Evolutionary conservation across 2,888 invertebrate species (phyloP), one percentile per base, ranked within the genome.

Genomic region (Scelioninae gen. 1): DNA sequence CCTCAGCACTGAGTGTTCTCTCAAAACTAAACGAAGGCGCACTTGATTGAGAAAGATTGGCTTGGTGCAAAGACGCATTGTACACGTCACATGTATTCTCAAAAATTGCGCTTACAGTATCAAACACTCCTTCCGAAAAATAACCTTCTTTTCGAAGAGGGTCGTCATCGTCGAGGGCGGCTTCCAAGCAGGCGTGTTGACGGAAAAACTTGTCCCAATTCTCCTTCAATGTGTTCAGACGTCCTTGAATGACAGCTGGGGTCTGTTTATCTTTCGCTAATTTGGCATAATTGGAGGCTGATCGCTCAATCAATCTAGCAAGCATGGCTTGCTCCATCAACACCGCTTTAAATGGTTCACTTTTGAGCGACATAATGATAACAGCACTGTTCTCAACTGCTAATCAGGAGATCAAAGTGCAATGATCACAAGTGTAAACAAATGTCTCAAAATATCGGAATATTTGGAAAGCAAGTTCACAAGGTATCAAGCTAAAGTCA

Each of bases 51-150:
- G n/a, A n/a, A n/a, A n/a, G n/a, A n/a, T n/a, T n/a, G n/a, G 15
- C 47, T 15, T 7, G 13, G 15, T 47, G 15, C 40, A 58, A 58
- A 58, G 38, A 38, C 11, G 34, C 58, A 58, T 58, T 58, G 38
- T 58, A 58, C 15, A 38, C 9, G 32, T 58, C 58, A 11, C 38
- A 58, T 3, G 58, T 58, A 5, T 16, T 10, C 1, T 58, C 58
- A 31, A n/a, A 58, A 58, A 3, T 11, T 15, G 16, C 0, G 9
- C 13, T 40, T 7, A 58, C n/a, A 1, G 40, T 16, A 1, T 58
- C 23, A 40, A 40, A 58, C 8, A 58, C 13, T 16, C 40, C 13
- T n/a, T 58, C 31, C n/a, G 13, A 2, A 55, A 55, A 55, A 31
- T 55, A 55, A 0, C 5, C 53, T 1, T 29, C 16, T 5, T 11